Percentiles rank a stretch among this genome's conserved stretches.
Conservation (phyloP, 37 sponge, comb jelly and placozoan genomes). For the Agelas oroides region DNA sequence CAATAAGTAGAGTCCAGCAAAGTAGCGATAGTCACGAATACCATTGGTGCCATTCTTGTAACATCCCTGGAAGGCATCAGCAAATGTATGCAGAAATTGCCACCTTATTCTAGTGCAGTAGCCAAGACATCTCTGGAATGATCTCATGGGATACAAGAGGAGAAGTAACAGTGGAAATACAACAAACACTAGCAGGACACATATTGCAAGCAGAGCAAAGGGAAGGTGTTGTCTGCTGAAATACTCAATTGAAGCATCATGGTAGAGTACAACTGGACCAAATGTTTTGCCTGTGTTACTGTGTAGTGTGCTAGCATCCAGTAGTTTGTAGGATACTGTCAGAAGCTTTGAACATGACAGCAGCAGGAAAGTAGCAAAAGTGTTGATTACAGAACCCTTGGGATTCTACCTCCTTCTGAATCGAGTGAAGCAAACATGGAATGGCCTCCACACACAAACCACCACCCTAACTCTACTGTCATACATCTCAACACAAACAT, state of each 20-base stretch:
- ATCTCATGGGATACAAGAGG: slow-evolving; percentile 24
- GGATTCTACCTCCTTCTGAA: no score
- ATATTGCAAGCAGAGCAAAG: slow-evolving; percentile 7
- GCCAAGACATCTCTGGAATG: slow-evolving; percentile 17
- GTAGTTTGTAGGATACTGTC: no score
- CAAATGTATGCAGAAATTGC: slow-evolving; percentile 29
- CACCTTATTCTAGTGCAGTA: slow-evolving; percentile 4
- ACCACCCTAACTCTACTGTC: no score
- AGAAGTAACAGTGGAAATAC: slow-evolving; percentile 18
- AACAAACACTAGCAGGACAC: not conserved
- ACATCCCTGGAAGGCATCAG: slow-evolving; percentile 38
- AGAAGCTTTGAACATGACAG: no score
- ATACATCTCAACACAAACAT: no score
- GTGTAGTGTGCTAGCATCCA: no score
- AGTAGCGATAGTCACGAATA: slow-evolving; percentile 28
- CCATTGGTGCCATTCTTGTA: slow-evolving; percentile 58
- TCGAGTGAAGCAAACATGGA: no score
- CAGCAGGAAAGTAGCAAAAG: no score
- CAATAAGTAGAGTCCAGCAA: slow-evolving; percentile 30
- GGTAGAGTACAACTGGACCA: no score
- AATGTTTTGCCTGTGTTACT: no score
- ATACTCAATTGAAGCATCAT: slow-evolving; percentile 8
- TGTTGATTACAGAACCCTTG: no score
- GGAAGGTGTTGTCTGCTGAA: slow-evolving; percentile 21
- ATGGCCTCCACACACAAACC: no score